Evolutionary conservation across 2,888 invertebrate genomes (phyloP).

Genomic region (Nysson spinosus): DNA sequence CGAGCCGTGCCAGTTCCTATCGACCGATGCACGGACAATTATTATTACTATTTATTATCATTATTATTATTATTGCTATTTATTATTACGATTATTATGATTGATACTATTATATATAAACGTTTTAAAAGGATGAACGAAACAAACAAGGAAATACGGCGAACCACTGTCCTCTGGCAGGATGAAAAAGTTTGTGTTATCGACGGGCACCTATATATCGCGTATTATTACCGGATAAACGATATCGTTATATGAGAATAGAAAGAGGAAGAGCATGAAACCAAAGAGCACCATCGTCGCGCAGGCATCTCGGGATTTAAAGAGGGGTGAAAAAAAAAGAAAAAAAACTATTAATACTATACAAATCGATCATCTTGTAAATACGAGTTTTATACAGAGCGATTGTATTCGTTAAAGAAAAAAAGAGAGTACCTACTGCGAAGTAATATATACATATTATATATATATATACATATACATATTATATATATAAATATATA

Average conservation of each 20-base stretch:
- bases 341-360: constrained; percentile 59
- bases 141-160: constrained; percentile 30
- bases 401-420: constrained; percentile 74
- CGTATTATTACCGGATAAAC: constrained; percentile 52
- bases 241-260: constrained; percentile 55
- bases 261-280: too few relatives aligned
- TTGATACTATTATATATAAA: constrained; percentile 39
- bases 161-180: constrained; percentile 70
- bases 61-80: constrained; percentile 29
- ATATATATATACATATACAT: constrained; percentile 62
- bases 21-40: constrained; percentile 36
- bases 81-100: constrained; percentile 21
- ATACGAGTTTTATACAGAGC: constrained; percentile 77
- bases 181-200: constrained; percentile 61
- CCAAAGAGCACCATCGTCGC: constrained; percentile 47
- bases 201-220: constrained; percentile 61
- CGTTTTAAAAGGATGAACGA: constrained; percentile 28
- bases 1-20: constrained; percentile 51
- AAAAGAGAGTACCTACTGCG: constrained; percentile 65
- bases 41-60: constrained; percentile 46
- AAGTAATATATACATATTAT: constrained; percentile 63
- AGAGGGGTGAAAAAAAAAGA: constrained; percentile 26
- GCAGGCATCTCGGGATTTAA: constrained; percentile 46
- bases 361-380: constrained; percentile 74
- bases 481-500: constrained; percentile 61